Evolutionary conservation across 2,888 invertebrate species (phyloP).

Genomic region (Fragum sueziense): DNA sequence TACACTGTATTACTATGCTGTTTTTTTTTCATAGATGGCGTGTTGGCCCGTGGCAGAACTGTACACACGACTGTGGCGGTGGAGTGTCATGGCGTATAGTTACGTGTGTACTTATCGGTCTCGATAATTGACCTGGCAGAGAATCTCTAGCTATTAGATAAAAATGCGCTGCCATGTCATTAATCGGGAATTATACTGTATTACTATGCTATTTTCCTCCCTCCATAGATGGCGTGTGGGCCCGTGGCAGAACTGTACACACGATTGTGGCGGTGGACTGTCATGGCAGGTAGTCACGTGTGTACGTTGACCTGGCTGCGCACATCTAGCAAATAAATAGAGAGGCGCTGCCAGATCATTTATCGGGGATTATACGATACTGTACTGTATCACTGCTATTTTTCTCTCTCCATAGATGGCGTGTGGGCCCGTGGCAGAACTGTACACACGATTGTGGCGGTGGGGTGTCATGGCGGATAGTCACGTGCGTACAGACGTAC

Average conservation of each 20-base stretch:
- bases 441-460: constrained; percentile 95
- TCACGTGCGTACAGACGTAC: constrained; percentile 94
- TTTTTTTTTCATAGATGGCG: too few species aligned
- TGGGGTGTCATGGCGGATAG: constrained; percentile 90
- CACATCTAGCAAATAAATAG: neutral
- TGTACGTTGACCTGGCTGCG: too few species aligned
- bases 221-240: constrained; percentile 96
- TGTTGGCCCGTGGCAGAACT: constrained; percentile 94
- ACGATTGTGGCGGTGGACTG: constrained; percentile 93
- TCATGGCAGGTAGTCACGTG: constrained; percentile 90
- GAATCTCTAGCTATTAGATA: too few species aligned
- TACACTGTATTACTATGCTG: too few species aligned
- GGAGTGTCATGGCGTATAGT: constrained; percentile 92
- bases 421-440: constrained; percentile 94
- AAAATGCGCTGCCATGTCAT: too few species aligned
- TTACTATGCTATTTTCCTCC: too few species aligned
- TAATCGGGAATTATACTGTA: too few species aligned
- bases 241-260: constrained; percentile 94
- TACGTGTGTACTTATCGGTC: constrained; percentile 92
- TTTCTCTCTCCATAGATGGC: too few species aligned
- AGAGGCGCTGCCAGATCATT: too few species aligned
- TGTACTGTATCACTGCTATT: too few species aligned
- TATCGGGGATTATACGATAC: too few species aligned
- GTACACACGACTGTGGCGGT: constrained; percentile 93
- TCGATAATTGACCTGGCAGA: too few species aligned